A percentile compares a stretch with the other conserved stretches of the same genome.
Evolutionary conservation across 1,140 invertebrate genomes (phyloP).

Genomic region (Theocolax elegans): DNA sequence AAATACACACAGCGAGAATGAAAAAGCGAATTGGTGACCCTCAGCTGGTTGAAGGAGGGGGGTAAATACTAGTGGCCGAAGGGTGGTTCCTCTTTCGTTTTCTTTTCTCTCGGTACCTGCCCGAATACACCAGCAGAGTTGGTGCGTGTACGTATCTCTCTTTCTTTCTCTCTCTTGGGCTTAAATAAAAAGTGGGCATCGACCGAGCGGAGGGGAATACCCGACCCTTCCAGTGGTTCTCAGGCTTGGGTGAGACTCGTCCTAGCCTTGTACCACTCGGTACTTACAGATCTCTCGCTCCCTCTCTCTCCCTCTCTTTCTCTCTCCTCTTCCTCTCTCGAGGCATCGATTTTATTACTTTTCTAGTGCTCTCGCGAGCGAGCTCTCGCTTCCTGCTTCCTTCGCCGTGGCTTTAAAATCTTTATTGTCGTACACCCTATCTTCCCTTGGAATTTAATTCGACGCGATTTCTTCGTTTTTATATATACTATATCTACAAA

Average conservation of each 20-base stretch:
- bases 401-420: background rate
- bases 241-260: too few relatives aligned
- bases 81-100: background rate
- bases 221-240: constrained; percentile 38
- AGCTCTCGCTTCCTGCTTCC: constrained; percentile 17
- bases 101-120: background rate
- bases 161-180: background rate
- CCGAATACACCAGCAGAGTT: background rate
- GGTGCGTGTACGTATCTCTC: background rate
- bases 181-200: constrained; percentile 36
- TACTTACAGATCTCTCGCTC: too few relatives aligned
- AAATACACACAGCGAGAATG: too few relatives aligned
- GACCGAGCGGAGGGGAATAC: constrained; percentile 8
- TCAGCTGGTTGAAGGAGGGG: too few relatives aligned
- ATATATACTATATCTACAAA: too few relatives aligned
- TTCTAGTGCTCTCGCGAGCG: background rate
- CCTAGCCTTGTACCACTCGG: too few relatives aligned
- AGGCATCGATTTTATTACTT: constrained; percentile 35
- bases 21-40: too few relatives aligned
- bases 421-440: background rate
- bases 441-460: background rate
- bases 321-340: too few relatives aligned
- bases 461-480: background rate
- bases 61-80: too few relatives aligned
- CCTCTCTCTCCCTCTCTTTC: too few relatives aligned